A percentile compares a stretch with the other conserved stretches of the same genome.
phyloP scores from a whole-genome alignment of 2,113 vertebrate genomes.

The Pteruthius melanotis region DNA sequence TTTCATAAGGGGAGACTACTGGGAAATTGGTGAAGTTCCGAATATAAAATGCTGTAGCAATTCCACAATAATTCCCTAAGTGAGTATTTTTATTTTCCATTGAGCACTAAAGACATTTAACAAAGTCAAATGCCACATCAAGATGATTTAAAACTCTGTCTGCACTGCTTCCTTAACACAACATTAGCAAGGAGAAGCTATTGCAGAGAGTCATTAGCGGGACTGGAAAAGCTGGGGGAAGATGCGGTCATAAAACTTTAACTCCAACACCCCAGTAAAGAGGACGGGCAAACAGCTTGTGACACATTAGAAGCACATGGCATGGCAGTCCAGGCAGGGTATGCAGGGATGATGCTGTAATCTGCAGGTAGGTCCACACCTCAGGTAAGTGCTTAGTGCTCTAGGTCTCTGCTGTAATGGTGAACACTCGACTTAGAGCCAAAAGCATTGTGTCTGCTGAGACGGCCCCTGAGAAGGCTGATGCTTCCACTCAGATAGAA shows the following conservation, averaged over 20 bases:
- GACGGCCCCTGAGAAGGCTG: background rate
- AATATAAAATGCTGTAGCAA: background rate
- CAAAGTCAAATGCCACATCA: background rate
- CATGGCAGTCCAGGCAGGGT: fast-evolving
- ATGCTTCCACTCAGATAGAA: background rate
- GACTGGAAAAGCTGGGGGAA: background rate
- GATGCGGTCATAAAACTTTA: background rate
- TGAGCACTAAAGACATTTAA: background rate
- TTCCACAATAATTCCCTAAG: background rate
- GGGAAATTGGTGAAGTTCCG: background rate
- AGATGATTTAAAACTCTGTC: background rate
- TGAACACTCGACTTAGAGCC: fast-evolving
- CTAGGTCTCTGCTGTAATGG: background rate
- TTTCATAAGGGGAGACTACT: background rate
- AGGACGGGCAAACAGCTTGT: background rate
- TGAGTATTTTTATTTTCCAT: background rate
- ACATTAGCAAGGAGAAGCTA: background rate
- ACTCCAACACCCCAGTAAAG: background rate
- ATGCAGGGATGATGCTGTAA: background rate
- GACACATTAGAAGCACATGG: fast-evolving
- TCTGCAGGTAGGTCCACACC: background rate
- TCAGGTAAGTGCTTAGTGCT: background rate
- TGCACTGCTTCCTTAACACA: background rate
- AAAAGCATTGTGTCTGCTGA: background rate
- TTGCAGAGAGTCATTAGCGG: background rate